Conservation (phyloP, 2,888 invertebrate species). For the Abrostola triplasia region DNA sequence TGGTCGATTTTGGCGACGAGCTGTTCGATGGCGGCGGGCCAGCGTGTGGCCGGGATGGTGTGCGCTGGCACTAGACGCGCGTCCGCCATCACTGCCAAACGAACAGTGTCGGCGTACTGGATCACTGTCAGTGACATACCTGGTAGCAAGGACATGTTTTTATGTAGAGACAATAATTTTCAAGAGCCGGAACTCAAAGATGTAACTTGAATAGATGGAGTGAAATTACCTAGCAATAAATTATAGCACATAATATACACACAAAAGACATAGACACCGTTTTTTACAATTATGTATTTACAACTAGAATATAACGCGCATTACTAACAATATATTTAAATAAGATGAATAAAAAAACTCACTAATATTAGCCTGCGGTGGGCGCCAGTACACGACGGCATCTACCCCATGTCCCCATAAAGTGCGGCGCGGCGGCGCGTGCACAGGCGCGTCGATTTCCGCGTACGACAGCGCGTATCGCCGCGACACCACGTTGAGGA, state of each 20-base stretch:
- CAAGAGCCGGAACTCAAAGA: too few species aligned
- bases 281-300: too few species aligned
- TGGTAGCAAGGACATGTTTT: conserved; percentile 68
- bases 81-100: conserved; percentile 92
- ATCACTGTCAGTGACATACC: conserved; percentile 92
- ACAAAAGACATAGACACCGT: too few species aligned
- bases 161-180: too few species aligned
- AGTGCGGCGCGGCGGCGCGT: conserved; percentile 82
- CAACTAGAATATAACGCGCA: too few species aligned
- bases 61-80: conserved; percentile 91
- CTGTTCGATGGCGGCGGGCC: conserved; percentile 79
- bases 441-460: conserved; percentile 83
- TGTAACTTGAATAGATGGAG: too few species aligned
- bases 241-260: too few species aligned
- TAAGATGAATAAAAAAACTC: conserved; percentile 67
- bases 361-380: conserved; percentile 93
- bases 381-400: conserved; percentile 91
- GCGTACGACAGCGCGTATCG: conserved; percentile 91
- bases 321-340: too few species aligned
- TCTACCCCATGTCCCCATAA: conserved; percentile 91
- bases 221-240: too few species aligned
- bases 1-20: conserved; percentile 77
- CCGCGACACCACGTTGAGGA: conserved; percentile 90
- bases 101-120: conserved; percentile 90
- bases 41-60: conserved; percentile 83